Base-by-base conservation (phyloP, 2,113 vertebrate species). In the Trichechus manatus region DNA sequence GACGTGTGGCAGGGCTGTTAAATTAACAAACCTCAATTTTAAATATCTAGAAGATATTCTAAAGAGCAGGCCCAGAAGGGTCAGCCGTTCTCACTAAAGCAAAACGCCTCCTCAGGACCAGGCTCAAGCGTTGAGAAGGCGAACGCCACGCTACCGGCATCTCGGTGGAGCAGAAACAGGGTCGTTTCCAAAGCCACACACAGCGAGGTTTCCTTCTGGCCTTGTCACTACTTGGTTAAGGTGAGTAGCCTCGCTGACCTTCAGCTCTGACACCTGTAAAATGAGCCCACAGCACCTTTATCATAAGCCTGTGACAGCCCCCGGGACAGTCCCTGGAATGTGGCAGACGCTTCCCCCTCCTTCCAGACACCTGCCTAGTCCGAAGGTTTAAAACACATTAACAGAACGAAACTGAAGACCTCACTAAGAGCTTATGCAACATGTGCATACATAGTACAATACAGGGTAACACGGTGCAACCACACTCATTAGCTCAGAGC, bases 401-500 rank as follows among this genome's bases (percentile, higher is more conserved):
- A 56, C 53, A 56, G 61, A 29, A 63, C n/a, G 39, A 70, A 0
- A 3, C 0, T 0, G 33, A 27, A 47, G 77, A 23, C 4, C 23
- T 14, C 50, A 17, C 47, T 42, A 8, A 23, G 29, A n/a, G 11
- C 6, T 22, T 22, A 31, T 0, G 22, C 8, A 2, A 5, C 1
- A 8, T 27, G 5, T 1, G 13, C 1, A 9, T 1, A 6, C 1
- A 14, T 0, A 72, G 61, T 3, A 22, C 0, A 5, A n/a, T 3
- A 36, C 39, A 13, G 78, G 64, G 19, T 11, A 1, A 42, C 13
- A 22, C 0, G 22, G 72, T 0, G 2, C 3, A 19, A 33, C 42
- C 25, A 13, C 2, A 25, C 14, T 56, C 53, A 56, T 79, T 2
- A 68, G 36, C 44, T 68, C 33, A 44, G 47, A 61, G 64, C 42